Base-by-base conservation (phyloP, 2,113 vertebrate genomes). In the Thomomys bottae region DNA sequence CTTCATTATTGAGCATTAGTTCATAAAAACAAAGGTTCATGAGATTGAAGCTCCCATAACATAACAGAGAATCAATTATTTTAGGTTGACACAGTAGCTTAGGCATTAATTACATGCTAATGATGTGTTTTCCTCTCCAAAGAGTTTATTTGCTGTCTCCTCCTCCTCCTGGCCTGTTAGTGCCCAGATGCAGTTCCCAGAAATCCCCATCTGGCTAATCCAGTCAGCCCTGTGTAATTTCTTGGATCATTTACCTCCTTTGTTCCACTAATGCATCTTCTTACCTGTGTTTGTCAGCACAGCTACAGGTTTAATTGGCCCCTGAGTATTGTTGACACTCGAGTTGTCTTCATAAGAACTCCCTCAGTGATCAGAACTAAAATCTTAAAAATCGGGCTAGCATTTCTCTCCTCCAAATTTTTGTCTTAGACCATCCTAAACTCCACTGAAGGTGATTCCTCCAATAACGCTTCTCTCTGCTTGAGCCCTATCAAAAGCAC, bases 71-170 rank as follows among this genome's bases (percentile, higher is more conserved):
- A 68, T 61, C 70, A 36, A 77, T 90, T 93, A 84, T 40, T 59
- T 79, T 88, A 45, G 3, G 79, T 87, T 80, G 79, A 78, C 85
- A 80, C 6, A 32, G 83, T 23, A 15, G 71, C 57, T 88, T 38
- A 77, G 83, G 87, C 67, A 87, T 81, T 88, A 85, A 40, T 71
- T 57, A 67, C 82, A 86, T 85, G 83, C 86, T 94, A 84, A 94
- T 70, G 38, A 75, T 26, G 57, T 36, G n/a, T 90, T 90, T 92
- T 36, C 32, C 54, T 89, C 94, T n/a, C 72, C 70, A 40, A 59
- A 68, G 71, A 66, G 75, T 92, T 92, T 54, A 71, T 76, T 86
- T 88, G 24, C 59, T 61, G 20, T 61, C 59, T 26, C 82, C 63
- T 88, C 38, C 79, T 38, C 78, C 71, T 76, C 71, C 66, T 89